Conservation (phyloP, 2,888 invertebrate species). For the Cheilosia vulpina region DNA sequence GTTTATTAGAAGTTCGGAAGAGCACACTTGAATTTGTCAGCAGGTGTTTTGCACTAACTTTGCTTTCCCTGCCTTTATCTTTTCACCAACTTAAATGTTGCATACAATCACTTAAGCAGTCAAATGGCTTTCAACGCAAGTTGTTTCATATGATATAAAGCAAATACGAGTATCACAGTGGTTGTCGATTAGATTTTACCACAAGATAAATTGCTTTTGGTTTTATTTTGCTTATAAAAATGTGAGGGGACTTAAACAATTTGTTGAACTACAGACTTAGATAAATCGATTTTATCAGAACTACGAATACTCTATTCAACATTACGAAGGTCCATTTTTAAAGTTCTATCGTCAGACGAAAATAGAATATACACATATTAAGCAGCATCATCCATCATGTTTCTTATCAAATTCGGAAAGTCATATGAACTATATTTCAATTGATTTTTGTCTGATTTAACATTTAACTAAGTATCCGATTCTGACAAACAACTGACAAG, state of each 20-base stretch:
- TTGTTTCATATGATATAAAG: conserved; percentile 41
- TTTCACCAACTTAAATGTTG: conserved; percentile 58
- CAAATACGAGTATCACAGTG: conserved; percentile 30
- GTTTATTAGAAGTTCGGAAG: conserved; percentile 74
- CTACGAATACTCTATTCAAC: background rate
- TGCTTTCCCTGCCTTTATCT: conserved; percentile 50
- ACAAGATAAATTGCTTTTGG: conserved; percentile 39
- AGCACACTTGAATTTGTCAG: conserved; percentile 83
- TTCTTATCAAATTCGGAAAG: too few species aligned
- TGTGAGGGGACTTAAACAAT: background rate
- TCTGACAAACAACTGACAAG: too few species aligned
- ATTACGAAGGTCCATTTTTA: too few species aligned
- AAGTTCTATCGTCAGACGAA: too few species aligned
- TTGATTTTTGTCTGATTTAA: too few species aligned
- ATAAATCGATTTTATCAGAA: background rate
- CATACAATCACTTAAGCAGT: conserved; percentile 61
- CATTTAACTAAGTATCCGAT: too few species aligned
- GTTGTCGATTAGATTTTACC: conserved; percentile 34
- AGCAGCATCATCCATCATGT: too few species aligned
- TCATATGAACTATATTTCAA: too few species aligned
- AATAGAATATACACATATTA: too few species aligned
- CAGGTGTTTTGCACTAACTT: conserved; percentile 81
- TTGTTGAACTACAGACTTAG: background rate
- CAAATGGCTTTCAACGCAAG: conserved; percentile 55
- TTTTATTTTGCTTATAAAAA: background rate